Evolutionary conservation across 2,888 invertebrate species (phyloP), one percentile per base, ranked within the genome.

Genomic region (Clanis bilineata): DNA sequence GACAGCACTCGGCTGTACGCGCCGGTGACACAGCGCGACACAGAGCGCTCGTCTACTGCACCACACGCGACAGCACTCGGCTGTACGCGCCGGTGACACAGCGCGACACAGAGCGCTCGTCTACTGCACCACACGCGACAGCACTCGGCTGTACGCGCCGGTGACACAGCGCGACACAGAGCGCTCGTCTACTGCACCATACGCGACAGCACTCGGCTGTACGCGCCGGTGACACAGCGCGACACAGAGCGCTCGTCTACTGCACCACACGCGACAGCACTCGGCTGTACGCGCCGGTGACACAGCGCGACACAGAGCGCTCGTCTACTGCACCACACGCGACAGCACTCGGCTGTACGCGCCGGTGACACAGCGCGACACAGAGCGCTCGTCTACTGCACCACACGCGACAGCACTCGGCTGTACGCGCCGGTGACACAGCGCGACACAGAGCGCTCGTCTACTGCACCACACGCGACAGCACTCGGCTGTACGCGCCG

Each of bases 11-110:
- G n/a, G 23, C n/a, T 45, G n/a, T 57, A 44, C 44, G 32, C 44
- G 21, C 43, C 44, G 36, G n/a, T n/a, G 57, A 36, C 22, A 45
- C 43, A n/a, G 15, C 28, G 32, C 32, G 44, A 21, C n/a, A 32
- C 21, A 5, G n/a, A 21, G 32, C 43, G 32, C 1, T 41, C 7
- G 7, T 32, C 32, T 32, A 32, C 32, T 32, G 32, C n/a, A n/a
- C n/a, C n/a, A n/a, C n/a, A 47, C 12, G 7, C 10, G 45, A 23
- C 44, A 22, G 6, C 23, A 45, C 23, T 22, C 39, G n/a, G 23
- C n/a, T 45, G n/a, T 57, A 44, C 44, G 32, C 44, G 21, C 43
- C 44, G 36, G n/a, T n/a, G 57, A 36, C 22, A 45, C 43, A n/a
- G 15, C 28, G 32, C 32, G 44, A 21, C n/a, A 32, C 21, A 5